Percentiles rank a stretch among this genome's conserved stretches.
These are phyloP conservation scores for Parazoanthus atlanticus DNA, from an alignment of 92 coral and sea anemone species.

Conservation along the genomic window DNA sequence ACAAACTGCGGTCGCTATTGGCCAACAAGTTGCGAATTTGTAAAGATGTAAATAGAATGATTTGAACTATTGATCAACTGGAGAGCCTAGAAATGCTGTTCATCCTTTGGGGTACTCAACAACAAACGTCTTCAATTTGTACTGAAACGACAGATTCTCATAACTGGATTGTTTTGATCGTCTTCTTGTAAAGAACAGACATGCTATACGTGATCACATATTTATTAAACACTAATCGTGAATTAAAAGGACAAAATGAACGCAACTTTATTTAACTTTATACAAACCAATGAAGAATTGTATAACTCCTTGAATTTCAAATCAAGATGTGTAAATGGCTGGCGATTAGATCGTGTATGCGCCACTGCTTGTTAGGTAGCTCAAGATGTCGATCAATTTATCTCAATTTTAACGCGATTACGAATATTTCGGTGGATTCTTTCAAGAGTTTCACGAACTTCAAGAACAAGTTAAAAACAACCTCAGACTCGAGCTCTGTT, in stretches of 20 bases:
- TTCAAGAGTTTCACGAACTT: constrained; percentile 24
- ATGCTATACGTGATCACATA: constrained; percentile 26
- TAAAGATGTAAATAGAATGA: constrained; percentile 38
- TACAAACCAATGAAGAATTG: constrained; percentile 6
- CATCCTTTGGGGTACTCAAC: not conserved
- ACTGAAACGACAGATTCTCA: not conserved
- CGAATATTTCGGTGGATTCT: not conserved
- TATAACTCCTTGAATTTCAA: constrained; percentile 15
- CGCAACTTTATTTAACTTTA: constrained; percentile 12
- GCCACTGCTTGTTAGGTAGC: constrained; percentile 2
- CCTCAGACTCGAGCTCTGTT: too few species aligned
- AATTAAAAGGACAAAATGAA: constrained; percentile 20
- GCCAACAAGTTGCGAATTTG: constrained; percentile 26
- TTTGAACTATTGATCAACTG: constrained; percentile 27
- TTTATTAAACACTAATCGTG: constrained; percentile 36
- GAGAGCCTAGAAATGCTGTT: not conserved
- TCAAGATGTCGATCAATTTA: not conserved
- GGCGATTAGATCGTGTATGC: constrained; percentile 10
- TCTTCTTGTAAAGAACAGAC: constrained; percentile 22
- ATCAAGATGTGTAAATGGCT: constrained; percentile 19
- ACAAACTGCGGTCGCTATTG: constrained; percentile 15
- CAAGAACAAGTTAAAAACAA: too few species aligned
- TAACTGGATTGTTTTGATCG: constrained; percentile 6
- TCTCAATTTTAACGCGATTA: constrained; percentile 3
- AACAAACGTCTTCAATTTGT: not conserved